phyloP scores from a whole-genome alignment of 2,888 invertebrate species.

The Ganaspis brasiliensis region DNA sequence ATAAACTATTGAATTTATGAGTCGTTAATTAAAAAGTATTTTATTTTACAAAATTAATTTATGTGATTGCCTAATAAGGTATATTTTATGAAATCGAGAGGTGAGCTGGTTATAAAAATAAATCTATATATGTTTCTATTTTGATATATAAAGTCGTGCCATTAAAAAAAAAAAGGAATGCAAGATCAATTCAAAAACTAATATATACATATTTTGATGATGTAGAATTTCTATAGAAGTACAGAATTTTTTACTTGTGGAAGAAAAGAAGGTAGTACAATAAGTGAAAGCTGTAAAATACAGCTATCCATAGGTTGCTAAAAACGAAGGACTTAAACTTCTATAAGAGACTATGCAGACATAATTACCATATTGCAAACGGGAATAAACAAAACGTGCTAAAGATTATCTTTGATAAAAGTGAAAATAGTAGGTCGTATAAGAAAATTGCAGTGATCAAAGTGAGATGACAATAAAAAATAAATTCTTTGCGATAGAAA shows the following conservation, averaged over 20 bases:
- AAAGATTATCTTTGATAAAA: constrained; percentile 10
- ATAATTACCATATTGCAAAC: constrained; percentile 36
- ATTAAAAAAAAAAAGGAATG: neutral
- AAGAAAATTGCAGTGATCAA: neutral
- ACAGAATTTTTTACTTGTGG: neutral
- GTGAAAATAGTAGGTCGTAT: constrained; percentile 6
- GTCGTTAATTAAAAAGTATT: neutral
- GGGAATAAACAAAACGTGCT: constrained; percentile 34
- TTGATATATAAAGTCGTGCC: neutral
- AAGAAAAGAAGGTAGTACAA: constrained; percentile 18
- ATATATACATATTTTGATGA: neutral
- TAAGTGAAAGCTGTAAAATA: constrained; percentile 40
- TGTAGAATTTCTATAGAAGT: neutral
- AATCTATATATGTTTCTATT: neutral
- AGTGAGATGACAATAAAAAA: neutral
- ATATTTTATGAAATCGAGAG: neutral
- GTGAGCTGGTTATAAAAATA: neutral
- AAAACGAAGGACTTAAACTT: constrained; percentile 23
- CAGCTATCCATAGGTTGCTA: constrained; percentile 32
- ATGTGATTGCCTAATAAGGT: no score
- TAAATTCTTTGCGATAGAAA: neutral
- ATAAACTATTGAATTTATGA: neutral
- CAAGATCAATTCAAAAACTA: neutral
- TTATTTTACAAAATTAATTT: no score
- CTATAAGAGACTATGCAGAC: constrained; percentile 34